These are phyloP conservation scores for Eretmochelys imbricata DNA, from an alignment of 2,113 vertebrate genomes.

Conservation along the genomic window DNA sequence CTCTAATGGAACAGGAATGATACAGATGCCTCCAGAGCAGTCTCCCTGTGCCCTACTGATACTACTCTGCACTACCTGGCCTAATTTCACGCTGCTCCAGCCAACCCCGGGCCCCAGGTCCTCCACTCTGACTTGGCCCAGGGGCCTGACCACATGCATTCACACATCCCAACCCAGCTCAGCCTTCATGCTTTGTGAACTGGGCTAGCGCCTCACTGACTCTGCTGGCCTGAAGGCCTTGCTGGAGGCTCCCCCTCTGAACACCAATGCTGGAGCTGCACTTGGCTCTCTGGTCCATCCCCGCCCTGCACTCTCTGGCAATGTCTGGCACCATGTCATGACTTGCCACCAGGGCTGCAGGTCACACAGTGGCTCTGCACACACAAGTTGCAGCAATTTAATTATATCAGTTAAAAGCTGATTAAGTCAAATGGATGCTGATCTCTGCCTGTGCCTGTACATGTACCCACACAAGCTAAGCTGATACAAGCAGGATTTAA, in stretches of 20 bases:
- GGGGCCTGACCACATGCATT: not conserved
- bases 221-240: not conserved
- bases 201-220: not conserved
- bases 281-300: rapidly evolving
- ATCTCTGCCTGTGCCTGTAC: not conserved
- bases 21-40: not conserved
- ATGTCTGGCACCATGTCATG: not conserved
- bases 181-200: not conserved
- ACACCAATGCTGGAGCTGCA: not conserved
- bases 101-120: not conserved
- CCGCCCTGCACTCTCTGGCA: not conserved
- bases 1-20: not conserved
- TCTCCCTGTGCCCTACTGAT: not conserved
- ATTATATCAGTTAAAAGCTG: not conserved
- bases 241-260: not conserved
- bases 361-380: not conserved
- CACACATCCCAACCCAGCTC: not conserved
- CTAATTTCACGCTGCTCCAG: not conserved
- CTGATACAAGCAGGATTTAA: not conserved
- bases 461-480: constrained; percentile 44
- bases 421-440: not conserved
- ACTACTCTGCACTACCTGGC: not conserved
- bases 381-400: not conserved
- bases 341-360: no score
- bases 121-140: not conserved